Percentiles rank a stretch among this genome's conserved stretches.
Evolutionary conservation across 2,113 vertebrate species (phyloP).

Genomic region (Prolemur simus): DNA sequence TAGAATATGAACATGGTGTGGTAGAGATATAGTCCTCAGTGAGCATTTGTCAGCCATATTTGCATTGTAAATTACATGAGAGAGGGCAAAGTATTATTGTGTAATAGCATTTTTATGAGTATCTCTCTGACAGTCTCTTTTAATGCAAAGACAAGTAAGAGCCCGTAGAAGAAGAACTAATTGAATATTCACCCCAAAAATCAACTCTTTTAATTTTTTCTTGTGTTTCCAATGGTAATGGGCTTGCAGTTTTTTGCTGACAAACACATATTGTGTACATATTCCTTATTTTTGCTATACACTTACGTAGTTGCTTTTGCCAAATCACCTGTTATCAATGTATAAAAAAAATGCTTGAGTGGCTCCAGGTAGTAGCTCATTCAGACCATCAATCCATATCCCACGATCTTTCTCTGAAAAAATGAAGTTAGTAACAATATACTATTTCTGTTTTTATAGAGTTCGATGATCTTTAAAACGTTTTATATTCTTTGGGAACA

Average conservation of each 20-base stretch:
- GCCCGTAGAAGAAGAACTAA: not conserved
- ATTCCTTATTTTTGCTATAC: not conserved
- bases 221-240: not conserved
- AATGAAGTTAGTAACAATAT: not conserved
- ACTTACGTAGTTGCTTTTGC: not conserved
- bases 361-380: not conserved
- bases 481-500: constrained; percentile 28
- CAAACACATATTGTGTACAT: not conserved
- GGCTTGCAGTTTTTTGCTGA: not conserved
- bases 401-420: not conserved
- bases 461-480: not conserved
- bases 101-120: not conserved
- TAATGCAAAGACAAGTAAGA: not conserved
- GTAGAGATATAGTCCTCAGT: not conserved
- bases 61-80: not conserved
- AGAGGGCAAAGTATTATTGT: not conserved
- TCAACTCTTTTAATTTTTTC: not conserved
- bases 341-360: not conserved
- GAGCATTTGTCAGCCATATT: not conserved
- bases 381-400: not conserved
- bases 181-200: not conserved
- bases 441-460: not conserved
- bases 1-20: not conserved
- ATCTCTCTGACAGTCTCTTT: not conserved
- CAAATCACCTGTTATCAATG: not conserved